Evolutionary conservation across 2,113 vertebrate species (phyloP).

Genomic region (Antechinus stuartii): DNA sequence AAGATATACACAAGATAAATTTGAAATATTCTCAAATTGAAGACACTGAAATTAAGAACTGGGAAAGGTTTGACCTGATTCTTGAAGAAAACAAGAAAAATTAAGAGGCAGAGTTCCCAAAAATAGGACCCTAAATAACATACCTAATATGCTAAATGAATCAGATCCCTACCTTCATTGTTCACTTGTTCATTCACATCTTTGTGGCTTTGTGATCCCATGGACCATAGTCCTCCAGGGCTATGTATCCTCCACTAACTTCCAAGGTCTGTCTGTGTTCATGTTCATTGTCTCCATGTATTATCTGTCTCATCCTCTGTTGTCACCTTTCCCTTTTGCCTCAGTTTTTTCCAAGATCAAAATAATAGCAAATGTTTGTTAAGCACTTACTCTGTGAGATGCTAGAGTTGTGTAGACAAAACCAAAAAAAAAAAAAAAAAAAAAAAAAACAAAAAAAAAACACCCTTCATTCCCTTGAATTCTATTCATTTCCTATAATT

Average conservation of each 20-base stretch:
- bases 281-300: too few relatives aligned
- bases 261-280: too few relatives aligned
- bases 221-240: too few relatives aligned
- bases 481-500: background rate
- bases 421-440: background rate
- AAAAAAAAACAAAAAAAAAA: background rate
- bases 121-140: background rate
- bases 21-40: background rate
- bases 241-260: too few relatives aligned
- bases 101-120: background rate
- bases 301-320: too few relatives aligned
- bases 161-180: background rate
- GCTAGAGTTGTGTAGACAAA: background rate
- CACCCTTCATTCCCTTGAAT: background rate
- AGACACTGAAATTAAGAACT: background rate
- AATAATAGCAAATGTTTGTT: background rate
- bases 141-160: background rate
- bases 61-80: too few relatives aligned
- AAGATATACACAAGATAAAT: background rate
- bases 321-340: too few relatives aligned
- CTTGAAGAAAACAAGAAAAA: background rate
- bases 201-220: too few relatives aligned
- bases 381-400: background rate
- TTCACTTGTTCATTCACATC: too few relatives aligned
- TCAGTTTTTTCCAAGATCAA: too few relatives aligned